These are phyloP conservation scores for Hypomecis punctinalis DNA, from an alignment of 2,888 invertebrate genomes.

Conservation along the genomic window DNA sequence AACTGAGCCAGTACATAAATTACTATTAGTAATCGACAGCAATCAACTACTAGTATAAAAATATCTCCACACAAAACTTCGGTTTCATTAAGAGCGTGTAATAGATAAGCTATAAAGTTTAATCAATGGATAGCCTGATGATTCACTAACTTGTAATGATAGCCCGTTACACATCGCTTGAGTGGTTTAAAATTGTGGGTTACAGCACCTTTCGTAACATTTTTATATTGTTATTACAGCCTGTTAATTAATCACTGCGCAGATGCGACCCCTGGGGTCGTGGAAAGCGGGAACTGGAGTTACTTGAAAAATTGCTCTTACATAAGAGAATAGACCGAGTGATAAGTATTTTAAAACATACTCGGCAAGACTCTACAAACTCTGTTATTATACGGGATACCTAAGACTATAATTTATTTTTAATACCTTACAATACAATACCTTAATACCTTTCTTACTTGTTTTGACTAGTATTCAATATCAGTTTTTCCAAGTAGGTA, in stretches of 20 bases:
- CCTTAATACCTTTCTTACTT: too few relatives aligned
- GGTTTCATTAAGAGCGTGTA: neutral
- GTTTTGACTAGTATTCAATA: too few relatives aligned
- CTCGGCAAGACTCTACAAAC: neutral
- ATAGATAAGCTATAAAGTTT: slow-evolving; percentile 1
- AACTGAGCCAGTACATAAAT: too few relatives aligned
- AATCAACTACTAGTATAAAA: too few relatives aligned
- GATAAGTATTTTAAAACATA: neutral
- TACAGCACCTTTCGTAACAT: slow-evolving; percentile 20
- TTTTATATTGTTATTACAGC: slow-evolving; percentile 31
- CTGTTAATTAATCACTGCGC: slow-evolving; percentile 43
- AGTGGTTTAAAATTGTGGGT: slow-evolving; percentile 24
- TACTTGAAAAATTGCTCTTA: slow-evolving; percentile 54
- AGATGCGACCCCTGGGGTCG: slow-evolving; percentile 54
- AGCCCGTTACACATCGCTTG: slow-evolving; percentile 15
- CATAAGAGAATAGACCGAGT: slow-evolving; percentile 38
- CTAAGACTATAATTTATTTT: too few relatives aligned
- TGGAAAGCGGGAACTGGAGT: slow-evolving; percentile 60
- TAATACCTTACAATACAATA: too few relatives aligned
- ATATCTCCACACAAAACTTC: too few relatives aligned
- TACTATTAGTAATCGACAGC: too few relatives aligned
- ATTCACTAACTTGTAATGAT: slow-evolving; percentile 12
- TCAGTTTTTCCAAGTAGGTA: too few relatives aligned
- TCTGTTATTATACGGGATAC: neutral
- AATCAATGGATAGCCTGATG: slow-evolving; percentile 16